Conservation (phyloP, 2,113 vertebrate genomes). For the Strix aluco region DNA sequence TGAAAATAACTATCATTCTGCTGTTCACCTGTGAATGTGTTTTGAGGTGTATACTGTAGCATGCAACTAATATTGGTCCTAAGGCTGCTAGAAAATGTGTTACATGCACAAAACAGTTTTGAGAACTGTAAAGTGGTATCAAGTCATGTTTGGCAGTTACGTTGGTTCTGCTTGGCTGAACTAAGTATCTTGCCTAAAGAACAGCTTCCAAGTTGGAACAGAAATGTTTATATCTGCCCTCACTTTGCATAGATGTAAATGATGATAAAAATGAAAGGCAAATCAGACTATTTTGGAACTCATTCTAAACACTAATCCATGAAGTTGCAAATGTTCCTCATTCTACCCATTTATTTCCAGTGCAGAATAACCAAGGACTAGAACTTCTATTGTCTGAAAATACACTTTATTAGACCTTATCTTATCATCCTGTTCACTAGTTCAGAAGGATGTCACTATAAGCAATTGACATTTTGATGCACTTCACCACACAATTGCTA, state of each 20-base stretch:
- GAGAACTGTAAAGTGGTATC: not conserved
- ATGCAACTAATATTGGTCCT: not conserved
- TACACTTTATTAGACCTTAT: not conserved
- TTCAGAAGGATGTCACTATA: not conserved
- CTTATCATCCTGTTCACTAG: not conserved
- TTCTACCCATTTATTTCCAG: not conserved
- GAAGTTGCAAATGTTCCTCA: not conserved
- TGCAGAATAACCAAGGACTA: not conserved
- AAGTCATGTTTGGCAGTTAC: not conserved
- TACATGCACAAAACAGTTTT: not conserved
- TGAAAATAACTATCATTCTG: not conserved
- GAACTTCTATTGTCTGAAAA: not conserved
- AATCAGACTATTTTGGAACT: accelerated
- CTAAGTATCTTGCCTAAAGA: not conserved
- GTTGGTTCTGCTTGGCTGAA: not conserved
- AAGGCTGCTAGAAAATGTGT: not conserved
- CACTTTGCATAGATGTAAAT: not conserved
- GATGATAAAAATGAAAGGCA: not conserved
- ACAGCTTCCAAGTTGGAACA: not conserved
- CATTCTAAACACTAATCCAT: not conserved
- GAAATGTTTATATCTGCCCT: not conserved
- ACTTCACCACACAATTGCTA: not conserved
- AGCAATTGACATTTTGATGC: constrained; percentile 19
- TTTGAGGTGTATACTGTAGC: not conserved
- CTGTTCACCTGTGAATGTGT: not conserved